Evolutionary conservation across 2,113 vertebrate genomes (phyloP), one percentile per base, ranked within the genome.

Genomic region (Dipodomys ordii): DNA sequence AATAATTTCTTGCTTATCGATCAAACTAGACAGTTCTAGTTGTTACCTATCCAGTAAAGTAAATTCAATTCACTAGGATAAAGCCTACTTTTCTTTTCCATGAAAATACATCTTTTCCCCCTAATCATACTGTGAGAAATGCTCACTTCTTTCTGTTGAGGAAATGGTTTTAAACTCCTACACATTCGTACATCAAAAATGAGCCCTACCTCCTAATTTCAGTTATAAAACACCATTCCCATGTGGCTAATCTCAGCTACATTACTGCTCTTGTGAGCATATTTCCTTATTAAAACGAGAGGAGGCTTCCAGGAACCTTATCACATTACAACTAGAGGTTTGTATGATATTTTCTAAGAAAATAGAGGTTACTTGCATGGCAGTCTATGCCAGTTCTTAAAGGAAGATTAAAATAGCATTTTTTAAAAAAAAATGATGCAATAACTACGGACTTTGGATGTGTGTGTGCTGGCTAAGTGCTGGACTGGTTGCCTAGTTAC

Each of bases 401-500:
- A 80, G 30, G 1, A 0, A 65, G 78, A 76, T 84, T 96, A 88
- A 96, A 95, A 81, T 81, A 78, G 64, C 76, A 76, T 94, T 94
- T 92, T 86, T 68, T 6, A 0, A n/a, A 39, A 20, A 71, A 44
- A 69, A 88, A 88, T 76, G 83, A 88, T 77, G 83, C 57, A 90
- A 92, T 13, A 35, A 83, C 83, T 83, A 82, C 0, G 23, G 80
- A 88, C 46, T 92, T 88, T 93, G 87, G 62, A 69, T 91, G 76
- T 80, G 39, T 84, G 11, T 57, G 53, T 39, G 67, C 46, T 8
- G 44, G 92, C 80, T 88, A 93, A 83, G 44, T 91, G 71, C 80
- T 86, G 22, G 77, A 53, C 57, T 94, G 72, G 92, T 95, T 97
- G 95, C 95, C 91, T 81, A 92, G 93, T 87, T 95, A 97, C 92